Percentiles rank a stretch among this genome's conserved stretches.
These are phyloP conservation scores for Archilochus colubris DNA, from an alignment of 2,113 vertebrate genomes.

Conservation along the genomic window DNA sequence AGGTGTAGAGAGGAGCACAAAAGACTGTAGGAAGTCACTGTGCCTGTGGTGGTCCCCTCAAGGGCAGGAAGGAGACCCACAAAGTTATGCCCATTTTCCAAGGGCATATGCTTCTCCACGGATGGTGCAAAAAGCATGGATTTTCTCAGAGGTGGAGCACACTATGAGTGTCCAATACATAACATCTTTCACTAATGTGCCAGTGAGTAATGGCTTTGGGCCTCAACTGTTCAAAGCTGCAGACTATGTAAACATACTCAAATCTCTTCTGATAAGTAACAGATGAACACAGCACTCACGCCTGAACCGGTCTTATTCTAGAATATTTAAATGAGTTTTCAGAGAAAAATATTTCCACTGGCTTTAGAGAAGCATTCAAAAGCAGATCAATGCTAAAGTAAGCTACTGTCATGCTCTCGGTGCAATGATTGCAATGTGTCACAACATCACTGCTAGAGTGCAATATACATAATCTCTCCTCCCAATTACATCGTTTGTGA, in stretches of 20 bases:
- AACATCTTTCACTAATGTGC: background rate
- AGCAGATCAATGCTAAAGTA: background rate
- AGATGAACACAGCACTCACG: background rate
- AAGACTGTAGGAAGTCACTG: background rate
- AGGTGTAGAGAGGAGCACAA: background rate
- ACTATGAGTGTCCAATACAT: rapidly evolving
- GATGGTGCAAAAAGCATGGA: background rate
- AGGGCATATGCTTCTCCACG: background rate
- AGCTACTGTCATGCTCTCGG: background rate
- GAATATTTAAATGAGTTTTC: background rate
- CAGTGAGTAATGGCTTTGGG: background rate
- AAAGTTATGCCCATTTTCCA: background rate
- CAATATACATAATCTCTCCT: constrained; percentile 3
- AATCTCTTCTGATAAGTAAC: background rate
- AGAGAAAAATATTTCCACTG: constrained; percentile 9
- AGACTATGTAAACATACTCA: background rate
- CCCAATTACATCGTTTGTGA: background rate
- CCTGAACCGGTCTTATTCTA: background rate
- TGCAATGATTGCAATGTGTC: background rate
- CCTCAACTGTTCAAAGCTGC: background rate
- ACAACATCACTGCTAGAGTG: background rate
- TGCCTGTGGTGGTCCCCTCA: background rate
- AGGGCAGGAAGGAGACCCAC: background rate
- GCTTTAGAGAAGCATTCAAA: background rate
- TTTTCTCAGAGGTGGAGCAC: background rate